Conservation (phyloP, 2,888 invertebrate species). For the Eudasyphora cyanicolor region DNA sequence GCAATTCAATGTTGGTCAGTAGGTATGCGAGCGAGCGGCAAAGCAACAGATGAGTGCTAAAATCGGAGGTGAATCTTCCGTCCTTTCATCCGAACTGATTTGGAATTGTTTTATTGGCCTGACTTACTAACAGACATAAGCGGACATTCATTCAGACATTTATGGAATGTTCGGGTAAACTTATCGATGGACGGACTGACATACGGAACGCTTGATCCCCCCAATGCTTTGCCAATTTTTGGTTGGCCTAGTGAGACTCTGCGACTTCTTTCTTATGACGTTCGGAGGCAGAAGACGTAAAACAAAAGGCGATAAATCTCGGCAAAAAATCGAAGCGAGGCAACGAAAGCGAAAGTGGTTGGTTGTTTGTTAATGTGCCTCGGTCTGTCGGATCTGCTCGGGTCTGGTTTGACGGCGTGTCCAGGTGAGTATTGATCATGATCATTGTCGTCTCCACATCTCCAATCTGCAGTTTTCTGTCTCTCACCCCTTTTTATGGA, state of each 20-base stretch:
- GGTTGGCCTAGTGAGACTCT: constrained; percentile 35
- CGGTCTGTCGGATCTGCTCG: not conserved
- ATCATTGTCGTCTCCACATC: not conserved
- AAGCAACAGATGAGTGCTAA: constrained; percentile 10
- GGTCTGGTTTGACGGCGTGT: not conserved
- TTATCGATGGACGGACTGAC: not conserved
- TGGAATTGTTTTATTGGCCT: too few species aligned
- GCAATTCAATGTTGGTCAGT: constrained; percentile 17
- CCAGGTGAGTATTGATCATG: not conserved
- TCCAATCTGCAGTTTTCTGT: not conserved
- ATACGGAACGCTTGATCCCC: not conserved
- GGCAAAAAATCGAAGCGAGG: constrained; percentile 24
- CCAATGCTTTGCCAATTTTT: not conserved
- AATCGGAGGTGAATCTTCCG: constrained; percentile 6
- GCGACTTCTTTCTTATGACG: constrained; percentile 41
- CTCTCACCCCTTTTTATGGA: too few species aligned
- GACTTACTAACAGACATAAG: not conserved
- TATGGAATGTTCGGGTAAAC: constrained; percentile 51
- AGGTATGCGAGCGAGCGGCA: not conserved
- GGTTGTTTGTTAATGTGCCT: constrained; percentile 18
- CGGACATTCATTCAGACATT: not conserved
- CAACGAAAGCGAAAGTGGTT: constrained; percentile 61
- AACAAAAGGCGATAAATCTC: not conserved
- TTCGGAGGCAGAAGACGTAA: constrained; percentile 34
- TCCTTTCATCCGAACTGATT: not conserved